Evolutionary conservation across 1,140 invertebrate species (phyloP).

Genomic region (Parapsyche elsis): DNA sequence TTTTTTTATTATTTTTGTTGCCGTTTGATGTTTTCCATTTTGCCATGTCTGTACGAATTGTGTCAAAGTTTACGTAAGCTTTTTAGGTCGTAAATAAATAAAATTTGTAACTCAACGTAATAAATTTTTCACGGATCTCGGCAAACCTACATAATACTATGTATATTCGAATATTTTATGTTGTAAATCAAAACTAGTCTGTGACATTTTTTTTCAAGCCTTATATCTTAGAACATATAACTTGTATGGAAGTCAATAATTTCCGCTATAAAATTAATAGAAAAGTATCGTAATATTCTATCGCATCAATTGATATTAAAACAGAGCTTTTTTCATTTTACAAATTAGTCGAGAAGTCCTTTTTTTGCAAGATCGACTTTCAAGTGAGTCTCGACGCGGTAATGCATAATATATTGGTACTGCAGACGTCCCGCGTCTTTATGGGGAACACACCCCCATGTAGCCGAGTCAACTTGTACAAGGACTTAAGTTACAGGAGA

Average conservation of each 20-base stretch:
- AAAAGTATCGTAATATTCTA: no score
- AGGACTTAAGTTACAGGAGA: slow-evolving; percentile 18
- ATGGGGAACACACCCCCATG: slow-evolving; percentile 16
- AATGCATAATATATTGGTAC: slow-evolving; percentile 35
- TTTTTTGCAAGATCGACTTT: not conserved
- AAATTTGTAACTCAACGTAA: no score
- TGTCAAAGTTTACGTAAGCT: not conserved
- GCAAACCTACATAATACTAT: no score
- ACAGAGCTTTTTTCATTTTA: not conserved
- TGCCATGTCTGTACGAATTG: slow-evolving; percentile 10
- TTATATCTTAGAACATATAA: no score
- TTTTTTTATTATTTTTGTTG: not conserved
- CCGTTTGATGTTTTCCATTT: not conserved
- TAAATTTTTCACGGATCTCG: no score
- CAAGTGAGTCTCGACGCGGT: not conserved
- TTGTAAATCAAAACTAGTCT: no score
- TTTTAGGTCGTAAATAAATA: no score
- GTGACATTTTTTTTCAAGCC: no score
- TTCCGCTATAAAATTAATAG: no score
- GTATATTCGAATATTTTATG: no score
- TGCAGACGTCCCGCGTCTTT: slow-evolving; percentile 33
- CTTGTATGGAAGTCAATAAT: no score
- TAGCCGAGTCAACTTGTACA: slow-evolving; percentile 23
- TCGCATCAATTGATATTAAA: no score
- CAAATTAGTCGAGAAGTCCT: not conserved